These are phyloP conservation scores for Oryctes rhinoceros DNA, from an alignment of 1,140 invertebrate species.

Conservation along the genomic window DNA sequence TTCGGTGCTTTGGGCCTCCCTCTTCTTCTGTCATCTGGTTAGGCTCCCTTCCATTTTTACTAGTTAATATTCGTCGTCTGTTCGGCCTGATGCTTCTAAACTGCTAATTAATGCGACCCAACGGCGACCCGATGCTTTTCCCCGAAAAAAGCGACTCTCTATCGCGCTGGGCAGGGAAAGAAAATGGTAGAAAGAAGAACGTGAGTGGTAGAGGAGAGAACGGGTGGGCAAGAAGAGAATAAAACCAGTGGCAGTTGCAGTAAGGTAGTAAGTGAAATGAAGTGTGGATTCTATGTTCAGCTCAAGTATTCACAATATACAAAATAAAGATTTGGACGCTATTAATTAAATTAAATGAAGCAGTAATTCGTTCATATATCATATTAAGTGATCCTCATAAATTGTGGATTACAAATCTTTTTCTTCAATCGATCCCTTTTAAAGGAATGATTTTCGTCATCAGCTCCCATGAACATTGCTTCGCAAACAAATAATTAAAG, in stretches of 20 bases:
- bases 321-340: no score
- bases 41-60: constrained; percentile 20
- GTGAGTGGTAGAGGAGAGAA: neutral
- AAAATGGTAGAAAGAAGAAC: neutral
- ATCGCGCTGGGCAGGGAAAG: neutral
- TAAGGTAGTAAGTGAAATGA: no score
- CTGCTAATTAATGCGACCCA: constrained; percentile 31
- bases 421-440: no score
- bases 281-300: no score
- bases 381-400: no score
- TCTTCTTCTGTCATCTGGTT: neutral
- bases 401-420: no score
- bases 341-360: no score
- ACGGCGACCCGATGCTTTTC: neutral
- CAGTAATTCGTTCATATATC: no score
- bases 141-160: neutral
- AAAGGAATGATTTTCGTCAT: no score
- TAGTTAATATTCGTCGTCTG: constrained; percentile 37
- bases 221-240: neutral
- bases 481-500: no score
- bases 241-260: neutral
- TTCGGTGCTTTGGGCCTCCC: neutral
- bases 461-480: no score
- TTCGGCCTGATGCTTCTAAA: constrained; percentile 34
- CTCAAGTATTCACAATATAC: no score